phyloP scores from a whole-genome alignment of 1,140 invertebrate species.

The Ostrea edulis region DNA sequence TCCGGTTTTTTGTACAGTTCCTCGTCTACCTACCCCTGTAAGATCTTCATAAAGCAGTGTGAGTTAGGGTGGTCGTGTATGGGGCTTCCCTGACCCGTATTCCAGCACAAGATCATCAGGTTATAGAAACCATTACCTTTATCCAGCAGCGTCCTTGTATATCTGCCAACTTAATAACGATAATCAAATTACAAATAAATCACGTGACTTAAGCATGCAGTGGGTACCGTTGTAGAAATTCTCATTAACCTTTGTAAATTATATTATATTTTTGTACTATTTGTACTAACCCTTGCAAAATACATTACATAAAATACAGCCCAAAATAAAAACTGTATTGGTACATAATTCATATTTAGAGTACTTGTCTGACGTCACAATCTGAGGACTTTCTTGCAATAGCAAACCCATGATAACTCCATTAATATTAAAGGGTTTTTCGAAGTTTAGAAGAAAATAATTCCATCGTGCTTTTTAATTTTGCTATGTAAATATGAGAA shows the following conservation, averaged over 20 bases:
- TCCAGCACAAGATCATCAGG: slow-evolving; percentile 98
- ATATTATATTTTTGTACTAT: too few species aligned
- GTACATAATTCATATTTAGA: too few species aligned
- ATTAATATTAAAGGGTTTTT: too few species aligned
- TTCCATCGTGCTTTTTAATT: too few species aligned
- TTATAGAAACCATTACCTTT: slow-evolving; percentile 95
- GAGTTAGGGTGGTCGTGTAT: slow-evolving; percentile 98
- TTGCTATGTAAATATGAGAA: too few species aligned
- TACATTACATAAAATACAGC: not conserved
- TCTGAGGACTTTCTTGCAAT: too few species aligned
- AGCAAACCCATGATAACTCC: too few species aligned
- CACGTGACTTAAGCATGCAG: not conserved
- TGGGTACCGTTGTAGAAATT: too few species aligned
- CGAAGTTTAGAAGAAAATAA: too few species aligned
- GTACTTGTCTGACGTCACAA: not conserved
- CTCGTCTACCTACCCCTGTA: slow-evolving; percentile 83
- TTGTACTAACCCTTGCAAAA: not conserved
- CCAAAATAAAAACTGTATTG: not conserved
- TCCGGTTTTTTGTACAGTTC: slow-evolving; percentile 80
- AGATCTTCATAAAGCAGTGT: slow-evolving; percentile 97
- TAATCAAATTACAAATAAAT: too few species aligned
- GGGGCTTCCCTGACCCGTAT: slow-evolving; percentile 94
- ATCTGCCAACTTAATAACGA: slow-evolving; percentile 70
- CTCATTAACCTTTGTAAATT: too few species aligned
- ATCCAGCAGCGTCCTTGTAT: slow-evolving; percentile 77